Conservation (phyloP, 2,888 invertebrate species). For the Isoperla grammatica region DNA sequence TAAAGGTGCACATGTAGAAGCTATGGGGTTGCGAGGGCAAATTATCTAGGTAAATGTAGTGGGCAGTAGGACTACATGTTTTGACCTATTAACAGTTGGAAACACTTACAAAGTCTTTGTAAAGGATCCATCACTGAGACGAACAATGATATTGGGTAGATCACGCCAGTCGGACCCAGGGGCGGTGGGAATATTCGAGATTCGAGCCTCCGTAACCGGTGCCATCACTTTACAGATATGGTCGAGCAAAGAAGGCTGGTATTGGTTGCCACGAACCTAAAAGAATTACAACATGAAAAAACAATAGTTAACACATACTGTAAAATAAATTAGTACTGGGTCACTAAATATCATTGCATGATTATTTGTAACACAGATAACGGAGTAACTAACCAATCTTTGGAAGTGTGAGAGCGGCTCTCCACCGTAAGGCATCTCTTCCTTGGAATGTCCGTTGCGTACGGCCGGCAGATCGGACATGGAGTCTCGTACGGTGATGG, state of each 20-base stretch:
- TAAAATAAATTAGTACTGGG: too few species aligned
- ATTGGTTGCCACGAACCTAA: conserved; percentile 56
- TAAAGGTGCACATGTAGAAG: too few species aligned
- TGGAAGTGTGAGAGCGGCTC: conserved; percentile 73
- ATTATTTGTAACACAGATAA: conserved; percentile 10
- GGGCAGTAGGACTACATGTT: too few species aligned
- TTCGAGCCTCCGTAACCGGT: conserved; percentile 69
- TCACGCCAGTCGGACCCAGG: conserved; percentile 83
- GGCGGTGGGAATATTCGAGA: conserved; percentile 64
- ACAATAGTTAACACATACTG: too few species aligned
- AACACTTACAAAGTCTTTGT: conserved; percentile 55
- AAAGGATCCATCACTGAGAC: conserved; percentile 63
- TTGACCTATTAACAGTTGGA: too few species aligned
- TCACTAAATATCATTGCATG: neutral
- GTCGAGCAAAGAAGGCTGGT: conserved; percentile 56
- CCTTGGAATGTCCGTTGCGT: conserved; percentile 61
- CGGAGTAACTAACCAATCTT: conserved; percentile 43
- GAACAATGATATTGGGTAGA: conserved; percentile 68
- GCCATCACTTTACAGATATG: conserved; percentile 84
- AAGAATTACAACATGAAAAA: too few species aligned
- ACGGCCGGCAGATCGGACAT: conserved; percentile 77
- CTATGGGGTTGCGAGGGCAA: too few species aligned
- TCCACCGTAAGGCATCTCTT: conserved; percentile 65
- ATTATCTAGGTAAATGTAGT: too few species aligned
- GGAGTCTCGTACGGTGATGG: conserved; percentile 73